These are phyloP conservation scores for Cryptomyrus ogoouensis DNA, from an alignment of 2,113 vertebrate genomes.

Conservation along the genomic window DNA sequence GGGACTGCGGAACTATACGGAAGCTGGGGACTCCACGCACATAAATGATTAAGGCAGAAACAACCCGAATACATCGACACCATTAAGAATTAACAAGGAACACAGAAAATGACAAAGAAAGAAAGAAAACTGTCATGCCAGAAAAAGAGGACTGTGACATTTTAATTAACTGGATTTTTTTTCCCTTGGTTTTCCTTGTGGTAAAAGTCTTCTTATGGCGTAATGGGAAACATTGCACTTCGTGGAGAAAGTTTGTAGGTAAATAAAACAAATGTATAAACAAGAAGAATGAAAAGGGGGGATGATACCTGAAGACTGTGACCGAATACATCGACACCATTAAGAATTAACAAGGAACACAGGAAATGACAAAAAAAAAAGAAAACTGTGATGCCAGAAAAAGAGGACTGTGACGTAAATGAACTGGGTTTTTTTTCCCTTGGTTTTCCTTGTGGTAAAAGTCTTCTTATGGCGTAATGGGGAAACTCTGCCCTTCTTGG, in stretches of 20 bases:
- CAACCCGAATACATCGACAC: not conserved
- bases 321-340: not conserved
- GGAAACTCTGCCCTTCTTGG: not conserved
- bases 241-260: not conserved
- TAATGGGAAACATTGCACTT: not conserved
- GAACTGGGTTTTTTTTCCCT: not conserved
- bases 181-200: not conserved
- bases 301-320: too few species aligned
- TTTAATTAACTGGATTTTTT: not conserved
- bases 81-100: not conserved
- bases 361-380: not conserved
- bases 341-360: not conserved
- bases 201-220: not conserved
- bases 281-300: too few species aligned
- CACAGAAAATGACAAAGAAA: not conserved
- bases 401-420: not conserved
- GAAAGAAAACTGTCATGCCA: not conserved
- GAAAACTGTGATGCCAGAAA: not conserved
- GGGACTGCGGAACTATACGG: not conserved
- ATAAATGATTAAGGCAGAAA: not conserved
- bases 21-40: not conserved
- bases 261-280: not conserved
- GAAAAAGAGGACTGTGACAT: not conserved
- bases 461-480: not conserved
- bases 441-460: slow-evolving; percentile 1